A percentile compares a stretch with the other conserved stretches of the same genome.
These are phyloP conservation scores for Zaprionus taronus DNA, from an alignment of 1,140 invertebrate species.

Conservation along the genomic window DNA sequence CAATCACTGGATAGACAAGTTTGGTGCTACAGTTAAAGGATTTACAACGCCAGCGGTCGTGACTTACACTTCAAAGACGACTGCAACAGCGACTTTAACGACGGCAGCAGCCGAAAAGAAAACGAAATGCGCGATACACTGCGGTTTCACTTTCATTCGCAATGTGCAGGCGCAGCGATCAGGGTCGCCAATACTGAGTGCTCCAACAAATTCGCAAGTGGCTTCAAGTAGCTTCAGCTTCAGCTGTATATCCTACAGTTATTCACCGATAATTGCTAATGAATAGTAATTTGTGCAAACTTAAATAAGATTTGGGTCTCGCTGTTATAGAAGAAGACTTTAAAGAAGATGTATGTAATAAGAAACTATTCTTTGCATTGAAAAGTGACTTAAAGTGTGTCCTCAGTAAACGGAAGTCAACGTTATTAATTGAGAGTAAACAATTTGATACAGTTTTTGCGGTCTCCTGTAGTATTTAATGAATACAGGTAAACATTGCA, in stretches of 20 bases:
- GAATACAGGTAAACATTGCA: slow-evolving; percentile 72
- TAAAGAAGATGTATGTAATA: background rate
- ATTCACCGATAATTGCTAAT: background rate
- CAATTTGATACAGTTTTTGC: slow-evolving; percentile 20
- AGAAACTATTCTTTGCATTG: background rate
- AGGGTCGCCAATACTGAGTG: slow-evolving; percentile 60
- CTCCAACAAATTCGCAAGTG: slow-evolving; percentile 14
- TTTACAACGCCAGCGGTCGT: slow-evolving; percentile 32
- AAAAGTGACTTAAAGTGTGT: slow-evolving; percentile 66
- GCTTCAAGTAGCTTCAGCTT: background rate
- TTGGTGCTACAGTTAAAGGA: slow-evolving; percentile 81
- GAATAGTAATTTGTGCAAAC: background rate
- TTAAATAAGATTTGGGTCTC: background rate
- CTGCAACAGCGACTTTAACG: slow-evolving; percentile 16
- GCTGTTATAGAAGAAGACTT: background rate
- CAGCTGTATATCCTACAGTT: background rate
- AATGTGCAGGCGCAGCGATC: slow-evolving; percentile 72
- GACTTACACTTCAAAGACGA: slow-evolving; percentile 27
- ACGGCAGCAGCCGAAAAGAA: slow-evolving; percentile 62
- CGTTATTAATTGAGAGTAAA: slow-evolving; percentile 67
- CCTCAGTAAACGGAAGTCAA: slow-evolving; percentile 54
- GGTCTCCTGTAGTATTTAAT: slow-evolving; percentile 55
- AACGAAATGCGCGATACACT: slow-evolving; percentile 74
- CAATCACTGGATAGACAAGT: slow-evolving; percentile 72
- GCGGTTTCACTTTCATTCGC: slow-evolving; percentile 84